Conservation (phyloP, 2,888 invertebrate genomes). For the Pseudolycoriella hygida region DNA sequence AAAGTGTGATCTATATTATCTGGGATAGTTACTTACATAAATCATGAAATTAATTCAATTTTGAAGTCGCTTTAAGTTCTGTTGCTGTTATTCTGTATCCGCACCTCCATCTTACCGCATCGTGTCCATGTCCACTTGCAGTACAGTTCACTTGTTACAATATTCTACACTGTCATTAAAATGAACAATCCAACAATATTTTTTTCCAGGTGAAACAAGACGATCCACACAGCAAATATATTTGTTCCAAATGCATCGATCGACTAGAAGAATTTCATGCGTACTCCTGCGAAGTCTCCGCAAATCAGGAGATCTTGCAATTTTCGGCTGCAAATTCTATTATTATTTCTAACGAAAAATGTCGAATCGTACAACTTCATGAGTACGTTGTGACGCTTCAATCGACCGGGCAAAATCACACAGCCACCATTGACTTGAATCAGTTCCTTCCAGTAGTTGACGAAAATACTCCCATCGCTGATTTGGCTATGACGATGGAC, state of each 20-base stretch:
- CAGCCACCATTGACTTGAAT: not conserved
- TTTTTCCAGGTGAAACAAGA: slow-evolving; percentile 11
- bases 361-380: not conserved
- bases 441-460: not conserved
- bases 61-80: too few species aligned
- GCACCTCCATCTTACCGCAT: too few species aligned
- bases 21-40: too few species aligned
- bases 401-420: not conserved
- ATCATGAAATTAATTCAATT: too few species aligned
- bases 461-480: not conserved
- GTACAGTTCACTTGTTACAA: too few species aligned
- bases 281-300: slow-evolving; percentile 7
- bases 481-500: not conserved
- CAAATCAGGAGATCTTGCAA: not conserved
- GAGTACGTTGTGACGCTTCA: not conserved
- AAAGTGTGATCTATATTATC: too few species aligned
- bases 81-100: too few species aligned
- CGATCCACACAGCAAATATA: slow-evolving; percentile 8
- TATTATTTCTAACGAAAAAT: not conserved
- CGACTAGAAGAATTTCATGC: slow-evolving; percentile 10
- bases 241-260: slow-evolving; percentile 10
- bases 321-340: not conserved
- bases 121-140: too few species aligned
- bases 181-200: too few species aligned
- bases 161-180: too few species aligned